phyloP scores from a whole-genome alignment of 2,888 invertebrate genomes.

The Hypselothyrea guttata region DNA sequence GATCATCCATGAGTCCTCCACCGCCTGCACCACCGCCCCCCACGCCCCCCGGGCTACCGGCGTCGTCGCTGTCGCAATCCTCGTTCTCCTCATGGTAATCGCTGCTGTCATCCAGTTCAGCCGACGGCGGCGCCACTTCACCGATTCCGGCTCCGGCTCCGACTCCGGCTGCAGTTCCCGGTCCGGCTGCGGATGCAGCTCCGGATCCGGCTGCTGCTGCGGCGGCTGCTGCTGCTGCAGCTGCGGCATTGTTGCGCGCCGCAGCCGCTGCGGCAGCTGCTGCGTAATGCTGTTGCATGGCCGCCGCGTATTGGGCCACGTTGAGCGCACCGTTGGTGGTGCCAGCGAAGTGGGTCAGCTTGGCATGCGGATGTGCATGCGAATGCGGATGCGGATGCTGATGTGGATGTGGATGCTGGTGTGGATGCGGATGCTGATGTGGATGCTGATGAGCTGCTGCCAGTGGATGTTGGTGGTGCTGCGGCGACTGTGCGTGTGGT shows the following conservation, averaged over 20 bases:
- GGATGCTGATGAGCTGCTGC: slow-evolving; percentile 28
- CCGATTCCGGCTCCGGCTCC: slow-evolving; percentile 23
- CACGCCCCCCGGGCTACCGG: slow-evolving; percentile 63
- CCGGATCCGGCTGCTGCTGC: slow-evolving; percentile 50
- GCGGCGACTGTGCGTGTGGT: slow-evolving; percentile 38
- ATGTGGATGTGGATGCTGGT: slow-evolving; percentile 38
- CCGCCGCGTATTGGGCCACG: slow-evolving; percentile 79
- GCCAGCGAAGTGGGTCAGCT: slow-evolving; percentile 65
- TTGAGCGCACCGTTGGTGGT: slow-evolving; percentile 69
- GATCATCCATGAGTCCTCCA: slow-evolving; percentile 76
- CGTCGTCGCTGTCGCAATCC: slow-evolving; percentile 79
- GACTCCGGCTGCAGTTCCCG: slow-evolving; percentile 34
- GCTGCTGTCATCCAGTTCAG: slow-evolving; percentile 79
- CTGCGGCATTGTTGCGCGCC: slow-evolving; percentile 71
- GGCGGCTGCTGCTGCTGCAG: slow-evolving; percentile 57
- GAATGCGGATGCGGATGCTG: slow-evolving; percentile 35
- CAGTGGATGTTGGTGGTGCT: slow-evolving; percentile 31
- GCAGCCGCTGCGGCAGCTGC: slow-evolving; percentile 77
- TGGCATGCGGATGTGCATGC: slow-evolving; percentile 59
- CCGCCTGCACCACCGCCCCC: slow-evolving; percentile 61
- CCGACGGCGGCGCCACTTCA: slow-evolving; percentile 59
- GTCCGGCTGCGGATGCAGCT: slow-evolving; percentile 58
- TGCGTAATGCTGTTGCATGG: slow-evolving; percentile 80
- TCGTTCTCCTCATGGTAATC: slow-evolving; percentile 80
- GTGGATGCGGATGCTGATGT: slow-evolving; percentile 44